Base-by-base conservation (phyloP, 2,797 vertebrate genomes). In the Pangasius djambal region DNA sequence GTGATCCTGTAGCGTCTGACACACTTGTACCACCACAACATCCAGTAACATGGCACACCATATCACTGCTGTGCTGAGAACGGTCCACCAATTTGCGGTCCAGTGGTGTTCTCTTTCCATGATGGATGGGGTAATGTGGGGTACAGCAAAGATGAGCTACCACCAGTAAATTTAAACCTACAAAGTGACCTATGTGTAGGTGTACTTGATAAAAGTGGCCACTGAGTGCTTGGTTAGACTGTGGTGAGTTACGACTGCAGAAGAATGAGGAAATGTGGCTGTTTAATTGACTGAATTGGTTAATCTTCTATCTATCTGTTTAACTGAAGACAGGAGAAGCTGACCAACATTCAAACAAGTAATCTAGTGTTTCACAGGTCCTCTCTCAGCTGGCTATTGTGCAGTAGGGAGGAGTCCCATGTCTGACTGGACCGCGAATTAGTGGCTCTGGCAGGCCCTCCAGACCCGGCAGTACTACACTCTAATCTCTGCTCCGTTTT, bases 381-480 rank as follows among this genome's bases (percentile, higher is more conserved):
- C 12, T 81, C 52, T 34, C 37, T 57, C 16, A 15, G 34, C 31
- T 13, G 44, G 34, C 67, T n/a, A 55, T 48, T 75, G 37, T 61
- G 61, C 20, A 65, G 70, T 52, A 84, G 25, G 10, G 55, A 40
- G 79, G 18, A 6, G 37, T 50, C 63, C 44, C 61, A 84, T 44
- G 34, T 69, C 18, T 25, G n/a, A 72, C 12, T 20, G 13, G 50
- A 55, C 83, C 20, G 4, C 55, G n/a, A 69, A 72, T 50, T 22
- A 16, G 63, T 88, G 87, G 85, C 85, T 87, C 57, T 65, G 81
- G 61, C 89, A 90, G 55, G n/a, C 28, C 37, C 63, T 85, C 87
- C 20, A 74, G 48, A n/a, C 37, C 81, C 74, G 77, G 81, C 2
- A 57, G 86, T 61, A 34, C 83, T 75, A 37, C 34, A 78, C 70